Percentiles rank a stretch among this genome's conserved stretches.
These are phyloP conservation scores for Nemapogon koenigi DNA, from an alignment of 2,888 invertebrate genomes.

Conservation along the genomic window DNA sequence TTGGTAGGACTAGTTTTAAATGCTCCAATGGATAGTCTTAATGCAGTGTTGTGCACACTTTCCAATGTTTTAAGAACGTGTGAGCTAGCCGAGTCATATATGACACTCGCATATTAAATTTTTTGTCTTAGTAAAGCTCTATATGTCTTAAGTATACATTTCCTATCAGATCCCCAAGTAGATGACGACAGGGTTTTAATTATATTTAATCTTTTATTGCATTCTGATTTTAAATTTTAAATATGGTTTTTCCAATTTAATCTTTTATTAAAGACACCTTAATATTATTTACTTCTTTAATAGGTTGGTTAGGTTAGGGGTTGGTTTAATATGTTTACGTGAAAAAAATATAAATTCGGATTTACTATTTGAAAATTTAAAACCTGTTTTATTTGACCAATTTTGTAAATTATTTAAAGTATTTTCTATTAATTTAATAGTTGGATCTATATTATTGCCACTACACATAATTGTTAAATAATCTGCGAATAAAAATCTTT, in stretches of 20 bases:
- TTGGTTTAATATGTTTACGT: conserved; percentile 9
- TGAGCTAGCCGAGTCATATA: conserved; percentile 13
- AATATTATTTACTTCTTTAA: conserved; percentile 12
- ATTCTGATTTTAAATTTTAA: conserved; percentile 14
- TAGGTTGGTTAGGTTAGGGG: conserved; percentile 3
- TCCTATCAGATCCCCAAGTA: conserved; percentile 15
- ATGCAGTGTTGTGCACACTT: conserved; percentile 1
- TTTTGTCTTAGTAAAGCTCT: conserved; percentile 14
- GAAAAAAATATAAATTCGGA: conserved; percentile 14
- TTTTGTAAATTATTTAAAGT: conserved; percentile 12
- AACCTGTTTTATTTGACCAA: conserved; percentile 11
- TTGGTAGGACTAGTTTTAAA: neutral
- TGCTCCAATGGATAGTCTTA: conserved; percentile 1
- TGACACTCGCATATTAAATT: conserved; percentile 12
- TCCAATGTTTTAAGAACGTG: neutral
- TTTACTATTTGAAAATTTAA: conserved; percentile 15
- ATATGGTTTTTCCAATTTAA: conserved; percentile 13
- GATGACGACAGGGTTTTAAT: conserved; percentile 13
- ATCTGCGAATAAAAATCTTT: conserved; percentile 13
- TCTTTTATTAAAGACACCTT: conserved; percentile 13
- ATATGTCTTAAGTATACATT: conserved; percentile 11
- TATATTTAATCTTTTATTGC: conserved; percentile 14
- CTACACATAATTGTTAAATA: conserved; percentile 12
- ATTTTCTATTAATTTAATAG: conserved; percentile 12
- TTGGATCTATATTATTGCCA: conserved; percentile 4